Base-by-base conservation (phyloP, 2,797 vertebrate genomes). In the Nannoperca australis region DNA sequence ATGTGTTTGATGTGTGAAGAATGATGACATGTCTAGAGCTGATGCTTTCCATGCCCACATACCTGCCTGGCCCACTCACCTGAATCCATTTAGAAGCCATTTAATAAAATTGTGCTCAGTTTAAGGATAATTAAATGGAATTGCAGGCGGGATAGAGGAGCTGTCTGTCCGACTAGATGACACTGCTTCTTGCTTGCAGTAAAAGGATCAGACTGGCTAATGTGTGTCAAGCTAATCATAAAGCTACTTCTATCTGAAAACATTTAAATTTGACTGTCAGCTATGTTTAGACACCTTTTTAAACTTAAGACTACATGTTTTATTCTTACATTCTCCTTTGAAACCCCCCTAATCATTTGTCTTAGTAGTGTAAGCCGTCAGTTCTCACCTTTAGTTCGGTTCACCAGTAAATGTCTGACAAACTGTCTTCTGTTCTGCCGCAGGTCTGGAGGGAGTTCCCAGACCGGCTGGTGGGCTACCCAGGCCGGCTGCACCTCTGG, bases 381-480 rank as follows among this genome's bases (percentile, higher is more conserved):
- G 1, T 73, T 70, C n/a, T 77, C 13, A 40, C 20, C 45, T 45
- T 27, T 27, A 49, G 45, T 78, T 79, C 8, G 36, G 0, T 44
- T 63, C 42, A 73, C 20, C 47, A 47, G 54, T 82, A 75, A 36
- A 20, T 49, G 38, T 78, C 62, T 79, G 45, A 84, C 45, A 22
- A 38, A 85, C 76, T 73, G 14, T 85, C 63, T 88, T 79, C 44
- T 75, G 53, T 62, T 22, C 49, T 54, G 40, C 30, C 53, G 47
- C 87, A 99, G 98, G 98, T 99, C 64, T 99, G 98, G 98, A 93
- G 98, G 72, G 98, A 99, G 87, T 99, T 99, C 84, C 97, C 98
- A 2, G 98, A 99, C 94, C 94, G 98, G 73, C 85, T 99, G 87
- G 98, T 99, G 82, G 98, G 98, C 7, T 99, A 99, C 81, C 98